phyloP scores from a whole-genome alignment of 2,888 invertebrate species.

The Hyppa rectilinea region DNA sequence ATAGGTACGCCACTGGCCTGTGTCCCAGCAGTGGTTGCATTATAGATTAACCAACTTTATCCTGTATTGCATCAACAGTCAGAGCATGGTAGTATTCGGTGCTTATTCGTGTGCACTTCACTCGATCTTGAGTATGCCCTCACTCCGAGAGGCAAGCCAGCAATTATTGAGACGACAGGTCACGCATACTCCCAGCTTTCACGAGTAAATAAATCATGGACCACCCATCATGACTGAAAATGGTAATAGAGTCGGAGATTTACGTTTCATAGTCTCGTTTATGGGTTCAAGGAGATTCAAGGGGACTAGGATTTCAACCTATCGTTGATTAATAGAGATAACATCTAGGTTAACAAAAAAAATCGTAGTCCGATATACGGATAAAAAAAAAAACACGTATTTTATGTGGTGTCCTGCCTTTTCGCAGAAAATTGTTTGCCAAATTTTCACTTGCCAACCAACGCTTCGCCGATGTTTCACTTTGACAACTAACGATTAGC shows the following conservation, averaged over 20 bases:
- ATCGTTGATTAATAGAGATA: background rate
- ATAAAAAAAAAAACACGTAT: too few relatives aligned
- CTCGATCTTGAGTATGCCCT: constrained; percentile 50
- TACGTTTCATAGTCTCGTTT: constrained; percentile 2
- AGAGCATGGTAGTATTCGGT: constrained; percentile 32
- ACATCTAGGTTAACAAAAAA: too few relatives aligned
- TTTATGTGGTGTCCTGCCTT: too few relatives aligned
- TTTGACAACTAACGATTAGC: too few relatives aligned
- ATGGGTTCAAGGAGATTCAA: background rate
- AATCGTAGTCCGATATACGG: too few relatives aligned
- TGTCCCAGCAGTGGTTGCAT: too few relatives aligned
- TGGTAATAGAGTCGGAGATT: constrained; percentile 26
- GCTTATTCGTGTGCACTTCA: constrained; percentile 56
- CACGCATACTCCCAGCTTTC: constrained; percentile 28
- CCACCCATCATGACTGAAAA: constrained; percentile 13
- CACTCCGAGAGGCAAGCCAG: constrained; percentile 32
- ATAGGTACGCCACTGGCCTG: too few relatives aligned
- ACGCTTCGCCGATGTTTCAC: too few relatives aligned
- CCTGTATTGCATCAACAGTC: constrained; percentile 1
- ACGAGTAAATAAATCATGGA: constrained; percentile 50
- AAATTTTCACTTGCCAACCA: too few relatives aligned
- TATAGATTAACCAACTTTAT: background rate
- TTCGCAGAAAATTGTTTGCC: too few relatives aligned
- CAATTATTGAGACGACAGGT: constrained; percentile 41
- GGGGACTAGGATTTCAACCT: background rate